Evolutionary conservation across 2,888 invertebrate species (phyloP), one percentile per base, ranked within the genome.

Genomic region (Melanargia galathea): DNA sequence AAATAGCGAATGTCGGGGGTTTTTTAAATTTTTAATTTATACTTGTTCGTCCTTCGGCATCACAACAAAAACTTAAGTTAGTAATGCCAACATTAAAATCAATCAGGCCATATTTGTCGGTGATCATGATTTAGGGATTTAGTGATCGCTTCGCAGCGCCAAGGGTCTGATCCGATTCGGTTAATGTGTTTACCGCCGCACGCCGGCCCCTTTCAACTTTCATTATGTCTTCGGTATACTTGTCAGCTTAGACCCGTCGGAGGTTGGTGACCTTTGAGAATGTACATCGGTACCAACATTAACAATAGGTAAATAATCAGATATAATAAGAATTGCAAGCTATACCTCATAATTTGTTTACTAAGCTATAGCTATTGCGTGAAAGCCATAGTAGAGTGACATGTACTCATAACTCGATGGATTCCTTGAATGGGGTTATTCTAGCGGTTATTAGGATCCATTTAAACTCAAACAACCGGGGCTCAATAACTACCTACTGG

Each of bases 181-280:
- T 73, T 87, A 87, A 87, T 85, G 79, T 77, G 80, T 82, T 82
- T 83, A 82, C 70, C 70, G 83, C 78, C n/a, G n/a, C n/a, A n/a
- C n/a, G 30, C 8, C 87, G 89, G 88, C 74, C 70, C 78, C 80
- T 86, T 87, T 87, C 81, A 81, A 77, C 78, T 75, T 73, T 81
- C 78, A 83, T 86, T 66, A 66, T 63, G 57, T 58, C 63, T 55
- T 40, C 54, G 58, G 60, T 63, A 54, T 60, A 60, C 45, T 33
- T 67, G 67, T 67, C 67, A 46, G 63, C 65, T 67, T 65, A 56
- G 48, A 46, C 51, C 56, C 63, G 55, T 49, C n/a, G 1, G 51
- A 24, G 20, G 52, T 26, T 45, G 40, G 24, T 56, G 56, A 65
- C 58, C 62, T 46, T 43, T 30, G 48, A 33, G 45, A 45, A 54